These are phyloP conservation scores for Nomada hirtipes DNA, from an alignment of 2,888 invertebrate genomes.

Conservation along the genomic window DNA sequence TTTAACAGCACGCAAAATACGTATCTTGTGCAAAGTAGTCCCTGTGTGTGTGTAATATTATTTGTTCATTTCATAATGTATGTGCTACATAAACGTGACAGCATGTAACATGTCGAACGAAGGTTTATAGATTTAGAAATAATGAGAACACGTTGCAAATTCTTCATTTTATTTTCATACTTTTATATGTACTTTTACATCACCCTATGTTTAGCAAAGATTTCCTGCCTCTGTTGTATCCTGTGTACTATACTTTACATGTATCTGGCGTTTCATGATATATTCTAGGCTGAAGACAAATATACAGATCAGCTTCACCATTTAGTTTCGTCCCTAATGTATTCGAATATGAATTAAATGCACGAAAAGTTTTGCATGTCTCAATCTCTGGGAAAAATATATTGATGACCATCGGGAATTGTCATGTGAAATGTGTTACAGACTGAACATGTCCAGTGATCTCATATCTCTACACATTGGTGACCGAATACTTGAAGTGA, in stretches of 20 bases:
- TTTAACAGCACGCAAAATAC: constrained; percentile 54
- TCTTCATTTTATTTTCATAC: not conserved
- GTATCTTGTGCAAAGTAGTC: constrained; percentile 44
- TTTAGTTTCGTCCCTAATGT: constrained; percentile 18
- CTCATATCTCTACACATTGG: constrained; percentile 95
- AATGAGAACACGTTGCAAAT: not conserved
- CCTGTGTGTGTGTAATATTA: constrained; percentile 32
- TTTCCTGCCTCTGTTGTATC: constrained; percentile 6
- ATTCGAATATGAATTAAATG: constrained; percentile 54
- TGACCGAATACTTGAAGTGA: constrained; percentile 96
- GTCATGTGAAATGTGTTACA: constrained; percentile 81
- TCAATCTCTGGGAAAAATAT: not conserved
- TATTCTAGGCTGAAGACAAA: constrained; percentile 5
- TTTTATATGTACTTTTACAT: constrained; percentile 1
- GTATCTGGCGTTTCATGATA: not conserved
- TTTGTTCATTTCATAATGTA: constrained; percentile 23
- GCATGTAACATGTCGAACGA: constrained; percentile 54
- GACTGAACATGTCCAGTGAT: constrained; percentile 93
- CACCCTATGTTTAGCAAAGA: not conserved
- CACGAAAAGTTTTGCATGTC: constrained; percentile 67
- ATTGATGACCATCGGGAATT: constrained; percentile 23
- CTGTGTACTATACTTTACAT: not conserved
- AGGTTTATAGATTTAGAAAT: constrained; percentile 20
- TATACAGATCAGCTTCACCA: constrained; percentile 8
- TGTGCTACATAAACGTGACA: constrained; percentile 29